Percentiles rank a stretch among this genome's conserved stretches.
These are phyloP conservation scores for Tautogolabrus adspersus DNA, from an alignment of 2,113 vertebrate genomes.

Conservation along the genomic window DNA sequence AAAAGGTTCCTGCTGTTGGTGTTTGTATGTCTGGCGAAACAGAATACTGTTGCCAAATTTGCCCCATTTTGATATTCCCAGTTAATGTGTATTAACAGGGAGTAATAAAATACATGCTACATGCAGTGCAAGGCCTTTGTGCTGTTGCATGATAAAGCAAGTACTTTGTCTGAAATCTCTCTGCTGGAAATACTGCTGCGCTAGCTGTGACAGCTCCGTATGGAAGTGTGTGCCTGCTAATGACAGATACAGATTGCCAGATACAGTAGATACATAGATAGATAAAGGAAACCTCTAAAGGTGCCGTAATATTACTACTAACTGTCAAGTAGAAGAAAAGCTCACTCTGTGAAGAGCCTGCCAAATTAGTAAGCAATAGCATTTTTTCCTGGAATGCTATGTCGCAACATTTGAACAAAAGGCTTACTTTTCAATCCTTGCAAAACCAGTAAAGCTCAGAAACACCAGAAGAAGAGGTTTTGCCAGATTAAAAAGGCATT, in stretches of 20 bases:
- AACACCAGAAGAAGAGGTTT: background rate
- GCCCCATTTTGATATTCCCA: constrained; percentile 40
- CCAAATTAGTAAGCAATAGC: constrained; percentile 3
- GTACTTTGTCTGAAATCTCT: constrained; percentile 34
- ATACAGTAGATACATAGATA: background rate
- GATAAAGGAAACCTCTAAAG: background rate
- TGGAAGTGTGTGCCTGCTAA: background rate
- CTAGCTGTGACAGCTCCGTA: constrained; percentile 11
- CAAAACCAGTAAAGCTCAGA: constrained; percentile 2
- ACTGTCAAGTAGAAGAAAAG: constrained; percentile 31
- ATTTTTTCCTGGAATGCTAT: constrained; percentile 12
- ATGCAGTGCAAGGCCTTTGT: constrained; percentile 23
- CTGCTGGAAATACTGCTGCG: constrained; percentile 12
- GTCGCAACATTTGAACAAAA: background rate
- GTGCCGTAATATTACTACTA: background rate
- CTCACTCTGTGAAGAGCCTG: background rate
- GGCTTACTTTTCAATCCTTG: constrained; percentile 13
- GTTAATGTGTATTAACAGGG: background rate
- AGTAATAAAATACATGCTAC: constrained; percentile 46
- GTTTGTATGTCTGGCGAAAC: background rate
- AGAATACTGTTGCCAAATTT: constrained; percentile 10
- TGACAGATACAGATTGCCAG: background rate
- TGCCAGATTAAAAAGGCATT: background rate
- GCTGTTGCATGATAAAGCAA: constrained; percentile 53
- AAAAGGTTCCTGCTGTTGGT: constrained; percentile 4